Percentiles rank a stretch among this genome's conserved stretches.
Conservation (phyloP, 2,797 vertebrate species). For the Anniella stebbinsi region DNA sequence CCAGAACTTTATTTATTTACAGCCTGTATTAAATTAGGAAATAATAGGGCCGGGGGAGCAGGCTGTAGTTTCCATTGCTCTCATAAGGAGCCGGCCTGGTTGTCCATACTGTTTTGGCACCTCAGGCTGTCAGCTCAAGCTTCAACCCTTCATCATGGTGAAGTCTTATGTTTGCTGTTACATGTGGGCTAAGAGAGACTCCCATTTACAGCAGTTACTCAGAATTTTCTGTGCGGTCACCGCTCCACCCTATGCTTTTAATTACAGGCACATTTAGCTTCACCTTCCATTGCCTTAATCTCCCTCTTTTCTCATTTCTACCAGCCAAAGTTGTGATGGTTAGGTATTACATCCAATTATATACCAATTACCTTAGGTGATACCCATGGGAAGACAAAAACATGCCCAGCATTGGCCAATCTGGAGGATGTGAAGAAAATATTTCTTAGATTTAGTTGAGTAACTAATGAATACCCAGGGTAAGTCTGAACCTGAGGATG, state of each 20-base stretch:
- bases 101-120: no score
- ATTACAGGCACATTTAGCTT: not conserved
- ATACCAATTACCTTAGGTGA: not conserved
- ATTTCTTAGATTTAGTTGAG: not conserved
- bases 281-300: not conserved
- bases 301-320: not conserved
- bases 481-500: not conserved
- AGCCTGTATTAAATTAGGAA: not conserved
- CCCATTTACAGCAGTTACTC: not conserved
- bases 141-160: no score
- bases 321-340: not conserved
- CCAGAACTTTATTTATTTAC: not conserved
- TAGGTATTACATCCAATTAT: not conserved
- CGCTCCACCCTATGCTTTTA: not conserved
- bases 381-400: not conserved
- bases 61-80: not conserved
- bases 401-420: not conserved
- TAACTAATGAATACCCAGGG: not conserved
- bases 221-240: not conserved
- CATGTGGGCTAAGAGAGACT: not conserved
- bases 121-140: no score
- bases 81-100: not conserved
- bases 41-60: not conserved
- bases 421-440: not conserved
- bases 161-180: no score